Base-by-base conservation (phyloP, 1,140 invertebrate species). In the Tyrophagus putrescentiae region DNA sequence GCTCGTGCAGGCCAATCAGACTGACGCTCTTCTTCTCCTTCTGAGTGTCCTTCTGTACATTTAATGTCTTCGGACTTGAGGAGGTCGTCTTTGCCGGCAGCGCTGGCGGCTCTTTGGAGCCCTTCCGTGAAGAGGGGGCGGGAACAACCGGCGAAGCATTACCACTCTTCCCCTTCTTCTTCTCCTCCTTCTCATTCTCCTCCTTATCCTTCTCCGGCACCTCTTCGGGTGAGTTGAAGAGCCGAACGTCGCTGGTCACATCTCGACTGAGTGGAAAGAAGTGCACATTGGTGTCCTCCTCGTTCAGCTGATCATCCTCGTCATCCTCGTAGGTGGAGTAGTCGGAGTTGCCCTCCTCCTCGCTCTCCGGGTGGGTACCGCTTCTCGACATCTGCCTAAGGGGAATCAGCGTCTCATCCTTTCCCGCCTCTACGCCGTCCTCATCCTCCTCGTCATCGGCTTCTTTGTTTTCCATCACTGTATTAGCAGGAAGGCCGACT, bases 191-290 rank as follows among this genome's bases (percentile, higher is more conserved):
- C 25, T 2, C 25, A 42, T 42, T 23, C 18, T 42, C 25, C 6
- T n/a, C 18, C 25, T 21, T 42, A 5, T n/a, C 25, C 6, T 42
- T 42, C 18, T 5, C 6, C 25, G 41, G 18, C 25, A 23, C 25
- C 18, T 3, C 1, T n/a, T 27, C 23, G 48, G 48, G 31, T 52
- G n/a, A 52, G 23, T 52, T 29, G 39, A 31, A 54, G n/a, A 54
- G 32, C 13, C 39, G 23, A 7, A 7, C 9, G 23, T 48, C 7
- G 31, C 18, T 39, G 32, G 31, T 4, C 4, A 57, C 39, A 5
- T 6, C 23, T 16, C 57, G n/a, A 42, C 56, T 58, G 25, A 45
- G 50, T 23, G 57, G 57, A 29, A 59, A 59, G 36, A 44, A 59
- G 3, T 59, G 27, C 18, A 59, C 41, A 29, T 42, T 23, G 6